Base-by-base conservation (phyloP, 2,797 vertebrate genomes). In the Dryobates pubescens region DNA sequence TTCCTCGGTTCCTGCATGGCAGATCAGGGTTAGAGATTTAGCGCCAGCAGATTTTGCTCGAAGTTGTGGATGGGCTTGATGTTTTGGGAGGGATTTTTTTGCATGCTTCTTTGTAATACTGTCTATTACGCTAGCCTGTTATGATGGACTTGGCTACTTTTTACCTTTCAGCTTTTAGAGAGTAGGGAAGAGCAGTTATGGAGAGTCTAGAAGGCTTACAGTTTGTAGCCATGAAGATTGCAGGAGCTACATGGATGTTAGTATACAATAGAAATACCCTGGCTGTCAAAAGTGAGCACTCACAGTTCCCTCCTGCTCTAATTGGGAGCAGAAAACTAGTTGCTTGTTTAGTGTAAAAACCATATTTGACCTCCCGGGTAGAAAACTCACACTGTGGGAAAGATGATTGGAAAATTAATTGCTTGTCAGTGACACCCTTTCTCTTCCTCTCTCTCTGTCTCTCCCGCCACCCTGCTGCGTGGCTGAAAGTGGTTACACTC, bases 321-420 rank as follows among this genome's bases (percentile, higher is more conserved):
- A 27, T 3, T 73, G 34, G 45, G 70, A 73, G n/a, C 56, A 57
- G 68, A 43, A 83, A 92, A 71, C 17, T 17, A 38, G 17, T 17
- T 87, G 23, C 82, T 90, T 89, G 49, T 82, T 94, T 80, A 59
- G 51, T 26, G 22, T 53, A 43, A 93, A 81, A 67, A 68, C 24
- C 23, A 1, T 75, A 27, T 92, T 94, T 81, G 92, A 89, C 54
- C 47, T 84, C 64, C 58, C 77, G 84, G 54, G 68, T 94, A 82
- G 82, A 89, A 93, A 92, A 82, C 34, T 93, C 82, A 23, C 64
- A n/a, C 57, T 30, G 58, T 56, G 54, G 77, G 57, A 59, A 79
- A 88, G 68, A 53, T 79, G 43, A 76, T 36, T 62, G 58, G 69
- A 43, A 86, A 94, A 32, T 51, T 76, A 56, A 64, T 94, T 92